Evolutionary conservation across 2,797 vertebrate genomes (phyloP).

Genomic region (Carapus acus): DNA sequence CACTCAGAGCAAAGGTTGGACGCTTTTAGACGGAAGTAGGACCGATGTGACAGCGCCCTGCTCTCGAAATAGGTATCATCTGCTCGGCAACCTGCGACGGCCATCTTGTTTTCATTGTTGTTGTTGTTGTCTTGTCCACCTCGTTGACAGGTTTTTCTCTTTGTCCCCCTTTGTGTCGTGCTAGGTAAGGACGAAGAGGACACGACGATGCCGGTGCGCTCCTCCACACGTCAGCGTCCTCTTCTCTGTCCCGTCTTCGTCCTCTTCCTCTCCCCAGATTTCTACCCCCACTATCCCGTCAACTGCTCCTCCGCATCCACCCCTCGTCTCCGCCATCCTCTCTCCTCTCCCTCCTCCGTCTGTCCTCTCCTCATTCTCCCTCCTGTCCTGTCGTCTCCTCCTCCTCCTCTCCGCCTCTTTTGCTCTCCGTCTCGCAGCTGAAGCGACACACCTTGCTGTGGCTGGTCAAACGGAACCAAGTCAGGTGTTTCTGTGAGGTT

Average conservation of each 20-base stretch:
- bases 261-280: not conserved
- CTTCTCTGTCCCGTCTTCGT: constrained; percentile 2
- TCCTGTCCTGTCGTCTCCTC: not conserved
- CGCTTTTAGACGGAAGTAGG: constrained; percentile 49
- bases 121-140: not conserved
- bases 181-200: constrained; percentile 63
- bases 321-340: not conserved
- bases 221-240: not conserved
- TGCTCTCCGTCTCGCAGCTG: constrained; percentile 50
- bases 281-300: not conserved
- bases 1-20: too few relatives aligned
- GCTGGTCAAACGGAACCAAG: constrained; percentile 99
- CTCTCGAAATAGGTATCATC: constrained; percentile 47
- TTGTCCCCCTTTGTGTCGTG: constrained; percentile 46
- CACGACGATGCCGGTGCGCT: not conserved
- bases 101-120: not conserved
- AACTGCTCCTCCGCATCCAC: not conserved
- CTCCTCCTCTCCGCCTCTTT: constrained; percentile 18
- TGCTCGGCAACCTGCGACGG: constrained; percentile 47
- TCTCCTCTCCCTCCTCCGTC: not conserved
- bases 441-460: constrained; percentile 89
- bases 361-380: constrained; percentile 3
- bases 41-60: constrained; percentile 39
- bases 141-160: constrained; percentile 2
- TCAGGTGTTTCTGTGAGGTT: constrained; percentile 97